Evolutionary conservation across 1,140 invertebrate genomes (phyloP).

Genomic region (Dufourea novaeangliae): DNA sequence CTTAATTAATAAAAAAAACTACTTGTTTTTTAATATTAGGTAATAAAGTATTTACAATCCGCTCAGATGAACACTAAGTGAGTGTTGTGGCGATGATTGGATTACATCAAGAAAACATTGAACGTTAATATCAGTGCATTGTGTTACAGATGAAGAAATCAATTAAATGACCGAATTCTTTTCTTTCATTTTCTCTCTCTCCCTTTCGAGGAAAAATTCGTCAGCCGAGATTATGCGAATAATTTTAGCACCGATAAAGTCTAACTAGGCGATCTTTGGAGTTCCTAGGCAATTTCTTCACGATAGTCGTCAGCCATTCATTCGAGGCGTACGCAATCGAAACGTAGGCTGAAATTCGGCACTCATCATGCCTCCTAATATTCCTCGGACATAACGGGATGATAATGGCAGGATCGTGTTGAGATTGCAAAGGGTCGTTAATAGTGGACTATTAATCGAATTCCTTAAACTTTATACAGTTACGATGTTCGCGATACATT

Average conservation of each 20-base stretch:
- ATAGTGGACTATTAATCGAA: background rate
- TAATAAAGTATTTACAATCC: too few species aligned
- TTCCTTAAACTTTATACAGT: background rate
- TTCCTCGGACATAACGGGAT: conserved; percentile 33
- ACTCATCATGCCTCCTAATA: conserved; percentile 16
- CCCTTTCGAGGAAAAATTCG: background rate
- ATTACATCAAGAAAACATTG: too few species aligned
- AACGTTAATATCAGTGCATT: too few species aligned
- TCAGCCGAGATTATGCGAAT: background rate
- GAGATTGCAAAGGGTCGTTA: conserved; percentile 19
- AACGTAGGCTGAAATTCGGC: conserved; percentile 22
- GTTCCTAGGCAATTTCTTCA: background rate
- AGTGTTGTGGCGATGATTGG: too few species aligned
- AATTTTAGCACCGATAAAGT: background rate
- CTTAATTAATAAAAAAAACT: too few species aligned
- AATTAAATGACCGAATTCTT: background rate
- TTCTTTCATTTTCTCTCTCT: background rate
- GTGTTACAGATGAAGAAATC: too few species aligned
- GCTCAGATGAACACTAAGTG: too few species aligned
- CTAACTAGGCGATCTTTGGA: accelerated
- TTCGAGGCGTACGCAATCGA: conserved; percentile 27
- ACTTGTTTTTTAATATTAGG: too few species aligned
- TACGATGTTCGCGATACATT: background rate
- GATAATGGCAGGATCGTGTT: conserved; percentile 41
- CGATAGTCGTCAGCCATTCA: conserved; percentile 17